Base-by-base conservation (phyloP, 2,797 vertebrate species). In the Spinus pinus region DNA sequence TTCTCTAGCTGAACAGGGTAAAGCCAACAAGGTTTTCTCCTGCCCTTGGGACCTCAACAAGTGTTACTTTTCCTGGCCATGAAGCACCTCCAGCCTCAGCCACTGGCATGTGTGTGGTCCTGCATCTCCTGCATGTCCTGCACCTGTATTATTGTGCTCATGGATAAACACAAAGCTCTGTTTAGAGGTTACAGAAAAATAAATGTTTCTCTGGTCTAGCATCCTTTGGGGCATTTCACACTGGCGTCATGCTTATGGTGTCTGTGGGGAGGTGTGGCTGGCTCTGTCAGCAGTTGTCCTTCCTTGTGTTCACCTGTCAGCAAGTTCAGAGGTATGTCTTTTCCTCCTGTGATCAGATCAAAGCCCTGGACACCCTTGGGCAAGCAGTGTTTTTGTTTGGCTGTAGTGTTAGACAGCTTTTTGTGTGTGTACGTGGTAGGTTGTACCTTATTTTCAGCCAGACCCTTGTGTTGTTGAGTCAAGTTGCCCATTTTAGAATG, bases 401-500 rank as follows among this genome's bases (percentile, higher is more conserved):
- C 53, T 44, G 15, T 49, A 35, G 61, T 47, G 57, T 78, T 42
- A 80, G 62, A 12, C 66, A 53, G 75, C n/a, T 50, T 82, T 57
- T 22, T 28, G 30, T 1, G 0, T 46, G 31, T 10, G 19, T 54
- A 24, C 0, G 0, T 57, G 30, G 39, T 39, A 61, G 31, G 28
- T 39, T 57, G 44, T 47, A 69, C 58, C 56, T 56, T 44, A 3
- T 18, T 16, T 58, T 51, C 82, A 69, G 41, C 54, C 41, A 58
- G 86, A 42, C 41, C 6, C 5, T 19, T 14, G 25, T 12, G 56
- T 10, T 65, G 79, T 71, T 87, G 91, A 94, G 90, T 82, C 93
- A 89, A 66, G 64, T 70, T 80, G 62, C 71, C 71, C 7, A 1
- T 82, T 94, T 80, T 54, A 19, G 58, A 60, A 44, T 61, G 14